Evolutionary conservation across 1,140 invertebrate species (phyloP).

Genomic region (Stegodyphus mimosarum): DNA sequence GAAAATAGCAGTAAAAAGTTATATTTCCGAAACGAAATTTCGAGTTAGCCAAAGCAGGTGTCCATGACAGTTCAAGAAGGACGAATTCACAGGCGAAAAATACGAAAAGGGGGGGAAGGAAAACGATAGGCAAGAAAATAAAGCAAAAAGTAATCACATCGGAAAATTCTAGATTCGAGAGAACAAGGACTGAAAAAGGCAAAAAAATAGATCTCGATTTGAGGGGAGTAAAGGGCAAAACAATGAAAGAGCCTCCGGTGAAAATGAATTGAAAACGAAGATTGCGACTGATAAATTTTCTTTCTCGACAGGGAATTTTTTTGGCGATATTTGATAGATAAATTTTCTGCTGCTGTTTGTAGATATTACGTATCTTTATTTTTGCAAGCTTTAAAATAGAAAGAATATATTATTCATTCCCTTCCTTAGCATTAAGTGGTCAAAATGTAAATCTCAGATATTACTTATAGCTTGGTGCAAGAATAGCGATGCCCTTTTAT

Average conservation of each 20-base stretch:
- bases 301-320: not conserved
- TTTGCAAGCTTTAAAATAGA: too few relatives aligned
- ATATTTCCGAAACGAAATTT: slow-evolving; percentile 1
- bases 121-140: not conserved
- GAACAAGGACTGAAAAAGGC: not conserved
- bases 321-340: not conserved
- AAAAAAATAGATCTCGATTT: not conserved
- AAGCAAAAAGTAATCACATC: not conserved
- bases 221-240: not conserved
- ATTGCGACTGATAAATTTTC: not conserved
- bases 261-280: slow-evolving; percentile 11
- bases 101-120: not conserved
- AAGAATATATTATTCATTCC: too few relatives aligned
- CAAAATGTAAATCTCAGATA: too few relatives aligned
- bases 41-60: slow-evolving; percentile 6
- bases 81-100: slow-evolving; percentile 3
- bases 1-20: not conserved
- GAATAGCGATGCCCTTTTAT: too few relatives aligned
- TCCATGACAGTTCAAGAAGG: not conserved
- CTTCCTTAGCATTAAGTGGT: too few relatives aligned
- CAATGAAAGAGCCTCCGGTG: not conserved
- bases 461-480: too few relatives aligned
- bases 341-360: not conserved
- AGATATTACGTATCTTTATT: not conserved
- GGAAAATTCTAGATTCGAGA: not conserved